Conservation (phyloP, 1,140 invertebrate genomes). For the Cydia strobilella region DNA sequence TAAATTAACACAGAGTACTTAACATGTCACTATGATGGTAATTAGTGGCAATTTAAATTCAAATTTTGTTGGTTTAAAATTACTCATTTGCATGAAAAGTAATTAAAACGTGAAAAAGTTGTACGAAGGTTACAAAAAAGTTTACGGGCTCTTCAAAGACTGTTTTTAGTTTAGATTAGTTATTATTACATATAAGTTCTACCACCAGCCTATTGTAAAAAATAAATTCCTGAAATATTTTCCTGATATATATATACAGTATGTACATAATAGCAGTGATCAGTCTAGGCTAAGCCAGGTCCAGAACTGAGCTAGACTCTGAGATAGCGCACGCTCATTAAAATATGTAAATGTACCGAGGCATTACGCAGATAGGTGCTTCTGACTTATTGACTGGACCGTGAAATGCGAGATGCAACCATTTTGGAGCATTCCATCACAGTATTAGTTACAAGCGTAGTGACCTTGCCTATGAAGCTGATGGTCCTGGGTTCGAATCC, state of each 20-base stretch:
- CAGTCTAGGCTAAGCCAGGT: constrained; percentile 11
- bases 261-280: constrained; percentile 7
- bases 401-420: constrained; percentile 43
- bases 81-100: constrained; percentile 29
- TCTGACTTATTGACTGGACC: constrained; percentile 77
- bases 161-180: neutral
- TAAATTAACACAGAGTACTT: neutral
- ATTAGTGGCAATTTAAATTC: constrained; percentile 32
- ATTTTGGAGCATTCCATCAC: neutral
- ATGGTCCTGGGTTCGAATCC: too few species aligned
- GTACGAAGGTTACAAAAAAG: neutral
- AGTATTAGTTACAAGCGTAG: neutral
- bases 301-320: constrained; percentile 13
- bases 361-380: constrained; percentile 77
- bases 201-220: neutral
- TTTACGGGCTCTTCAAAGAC: neutral
- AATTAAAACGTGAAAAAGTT: constrained; percentile 25
- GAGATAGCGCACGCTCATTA: constrained; percentile 60
- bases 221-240: neutral
- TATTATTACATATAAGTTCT: neutral
- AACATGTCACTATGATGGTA: constrained; percentile 24
- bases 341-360: constrained; percentile 76
- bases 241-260: neutral
- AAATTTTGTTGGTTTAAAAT: constrained; percentile 21
- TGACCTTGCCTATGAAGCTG: too few species aligned